Evolutionary conservation across 2,113 vertebrate species (phyloP).

Genomic region (Engraulis encrasicolus): DNA sequence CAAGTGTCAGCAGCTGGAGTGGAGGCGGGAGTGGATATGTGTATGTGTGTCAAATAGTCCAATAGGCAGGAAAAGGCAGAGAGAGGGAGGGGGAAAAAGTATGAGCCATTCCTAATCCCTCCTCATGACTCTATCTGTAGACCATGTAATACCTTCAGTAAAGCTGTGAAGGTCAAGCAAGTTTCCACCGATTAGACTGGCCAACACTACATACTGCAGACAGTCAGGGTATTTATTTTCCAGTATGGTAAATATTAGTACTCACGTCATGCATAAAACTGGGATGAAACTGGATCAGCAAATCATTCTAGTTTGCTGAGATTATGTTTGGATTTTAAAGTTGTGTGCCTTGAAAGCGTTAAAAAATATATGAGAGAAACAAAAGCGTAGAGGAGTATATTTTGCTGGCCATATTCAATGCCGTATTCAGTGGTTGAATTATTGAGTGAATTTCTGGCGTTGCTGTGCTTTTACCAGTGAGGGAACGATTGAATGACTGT

Average conservation of each 20-base stretch:
- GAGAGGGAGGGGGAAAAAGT: conserved; percentile 54
- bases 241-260: conserved; percentile 16
- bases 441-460: neutral
- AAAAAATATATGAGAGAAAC: neutral
- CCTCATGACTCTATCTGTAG: conserved; percentile 53
- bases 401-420: neutral
- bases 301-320: neutral
- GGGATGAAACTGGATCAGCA: neutral
- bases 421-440: neutral
- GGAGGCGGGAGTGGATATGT: conserved; percentile 40
- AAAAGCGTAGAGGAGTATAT: neutral
- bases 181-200: conserved; percentile 65
- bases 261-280: neutral
- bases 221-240: neutral
- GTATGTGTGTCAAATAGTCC: conserved; percentile 57
- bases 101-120: conserved; percentile 74
- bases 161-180: conserved; percentile 69
- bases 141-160: conserved; percentile 50
- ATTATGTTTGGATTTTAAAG: neutral
- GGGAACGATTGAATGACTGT: neutral
- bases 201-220: conserved; percentile 36
- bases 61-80: conserved; percentile 55
- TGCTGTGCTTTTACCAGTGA: neutral
- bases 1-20: conserved; percentile 65
- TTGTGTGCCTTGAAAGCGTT: neutral